A percentile compares a stretch with the other conserved stretches of the same genome.
These are phyloP conservation scores for Wasmannia auropunctata DNA, from an alignment of 1,140 invertebrate species.

Conservation along the genomic window DNA sequence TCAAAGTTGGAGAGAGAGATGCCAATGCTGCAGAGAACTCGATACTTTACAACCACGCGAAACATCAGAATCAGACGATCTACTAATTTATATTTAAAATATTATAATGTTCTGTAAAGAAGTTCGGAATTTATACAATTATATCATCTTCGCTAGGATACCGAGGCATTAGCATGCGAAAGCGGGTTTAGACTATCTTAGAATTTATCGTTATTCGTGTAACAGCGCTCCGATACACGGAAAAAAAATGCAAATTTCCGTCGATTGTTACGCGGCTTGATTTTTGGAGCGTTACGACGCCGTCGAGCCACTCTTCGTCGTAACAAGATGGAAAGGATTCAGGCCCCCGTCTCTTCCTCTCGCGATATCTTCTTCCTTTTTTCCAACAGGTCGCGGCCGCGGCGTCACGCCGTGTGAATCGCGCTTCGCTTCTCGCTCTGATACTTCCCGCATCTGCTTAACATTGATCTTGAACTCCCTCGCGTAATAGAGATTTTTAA, in stretches of 20 bases:
- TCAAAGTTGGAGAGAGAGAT: background rate
- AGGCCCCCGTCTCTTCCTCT: background rate
- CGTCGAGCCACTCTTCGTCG: background rate
- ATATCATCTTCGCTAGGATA: background rate
- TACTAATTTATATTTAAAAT: background rate
- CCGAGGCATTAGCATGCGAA: too few relatives aligned
- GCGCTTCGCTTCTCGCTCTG: constrained; percentile 44
- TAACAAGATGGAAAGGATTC: constrained; percentile 20
- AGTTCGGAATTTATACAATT: background rate
- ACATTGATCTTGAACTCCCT: constrained; percentile 39
- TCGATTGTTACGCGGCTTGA: background rate
- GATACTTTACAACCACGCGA: background rate
- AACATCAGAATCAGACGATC: background rate
- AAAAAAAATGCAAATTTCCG: background rate
- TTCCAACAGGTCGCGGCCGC: constrained; percentile 25
- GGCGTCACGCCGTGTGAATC: constrained; percentile 34
- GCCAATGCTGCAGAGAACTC: background rate
- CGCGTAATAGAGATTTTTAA: constrained; percentile 3
- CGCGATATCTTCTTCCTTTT: constrained; percentile 34
- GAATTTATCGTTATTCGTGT: background rate
- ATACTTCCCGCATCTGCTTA: constrained; percentile 8
- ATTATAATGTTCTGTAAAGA: background rate
- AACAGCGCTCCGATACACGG: background rate
- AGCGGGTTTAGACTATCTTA: background rate
- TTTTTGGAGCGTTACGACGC: constrained; percentile 4